Percentiles rank a stretch among this genome's conserved stretches.
Conservation (phyloP, 2,797 vertebrate species). For the Zenarchopterus dispar region DNA sequence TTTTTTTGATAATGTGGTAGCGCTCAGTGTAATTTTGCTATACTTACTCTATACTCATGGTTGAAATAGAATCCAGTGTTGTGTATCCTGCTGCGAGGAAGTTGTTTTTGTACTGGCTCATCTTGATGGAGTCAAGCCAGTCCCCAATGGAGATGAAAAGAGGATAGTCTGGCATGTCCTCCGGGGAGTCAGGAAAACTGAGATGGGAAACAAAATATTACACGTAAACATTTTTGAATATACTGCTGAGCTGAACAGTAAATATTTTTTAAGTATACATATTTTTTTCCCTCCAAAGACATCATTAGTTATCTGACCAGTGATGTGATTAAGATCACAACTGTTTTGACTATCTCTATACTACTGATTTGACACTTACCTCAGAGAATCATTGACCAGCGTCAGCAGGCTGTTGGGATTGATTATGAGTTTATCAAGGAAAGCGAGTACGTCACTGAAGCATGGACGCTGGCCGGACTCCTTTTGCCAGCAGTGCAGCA, state of each 20-base stretch:
- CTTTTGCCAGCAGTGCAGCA: slow-evolving; percentile 99
- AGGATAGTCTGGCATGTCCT: slow-evolving; percentile 83
- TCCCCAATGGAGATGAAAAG: slow-evolving; percentile 96
- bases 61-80: slow-evolving; percentile 91
- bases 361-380: slow-evolving; percentile 47
- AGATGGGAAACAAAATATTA: slow-evolving; percentile 29
- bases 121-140: slow-evolving; percentile 99
- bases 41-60: slow-evolving; percentile 86
- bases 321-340: no score
- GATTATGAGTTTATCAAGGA: slow-evolving; percentile 96
- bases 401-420: slow-evolving; percentile 93
- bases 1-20: slow-evolving; percentile 2
- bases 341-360: no score
- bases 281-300: no score
- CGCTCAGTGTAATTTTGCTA: slow-evolving; percentile 35
- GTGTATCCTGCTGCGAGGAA: slow-evolving; percentile 97
- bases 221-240: slow-evolving; percentile 1
- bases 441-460: slow-evolving; percentile 91
- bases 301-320: no score
- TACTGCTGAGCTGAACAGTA: background rate
- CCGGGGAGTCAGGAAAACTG: slow-evolving; percentile 82
- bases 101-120: slow-evolving; percentile 98
- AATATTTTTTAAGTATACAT: background rate
- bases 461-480: slow-evolving; percentile 91
- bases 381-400: slow-evolving; percentile 84